Evolutionary conservation across 2,797 vertebrate species (phyloP).

Genomic region (Triplophysa yarkandensis): DNA sequence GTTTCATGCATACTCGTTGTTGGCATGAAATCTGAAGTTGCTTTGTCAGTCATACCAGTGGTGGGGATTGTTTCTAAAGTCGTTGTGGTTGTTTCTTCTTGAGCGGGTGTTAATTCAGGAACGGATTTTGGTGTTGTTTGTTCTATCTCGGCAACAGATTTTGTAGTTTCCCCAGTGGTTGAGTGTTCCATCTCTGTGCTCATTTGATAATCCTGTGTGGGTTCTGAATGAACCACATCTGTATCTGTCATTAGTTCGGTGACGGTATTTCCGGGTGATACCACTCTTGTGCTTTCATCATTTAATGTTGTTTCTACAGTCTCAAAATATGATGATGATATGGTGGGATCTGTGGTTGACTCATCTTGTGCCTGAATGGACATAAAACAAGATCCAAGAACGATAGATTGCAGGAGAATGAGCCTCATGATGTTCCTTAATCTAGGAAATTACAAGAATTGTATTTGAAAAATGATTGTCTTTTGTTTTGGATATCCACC

Average conservation of each 20-base stretch:
- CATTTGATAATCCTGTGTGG: not conserved
- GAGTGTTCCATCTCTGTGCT: not conserved
- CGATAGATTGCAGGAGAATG: slow-evolving; percentile 42
- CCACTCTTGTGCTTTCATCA: not conserved
- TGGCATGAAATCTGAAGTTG: not conserved
- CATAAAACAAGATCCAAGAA: slow-evolving; percentile 22
- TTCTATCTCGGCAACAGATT: not conserved
- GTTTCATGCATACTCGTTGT: not conserved
- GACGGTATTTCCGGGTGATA: not conserved
- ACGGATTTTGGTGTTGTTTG: not conserved
- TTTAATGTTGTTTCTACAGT: too few relatives aligned
- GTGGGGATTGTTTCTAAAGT: not conserved
- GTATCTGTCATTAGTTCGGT: not conserved
- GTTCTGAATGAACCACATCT: not conserved
- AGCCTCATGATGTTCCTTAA: slow-evolving; percentile 11
- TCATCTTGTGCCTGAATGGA: slow-evolving; percentile 28
- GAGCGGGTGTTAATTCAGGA: not conserved
- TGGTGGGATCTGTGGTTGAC: not conserved
- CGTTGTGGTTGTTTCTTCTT: not conserved
- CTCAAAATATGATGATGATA: not conserved
- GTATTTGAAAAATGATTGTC: not conserved
- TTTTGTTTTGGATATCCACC: slow-evolving; percentile 6
- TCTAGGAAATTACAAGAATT: not conserved
- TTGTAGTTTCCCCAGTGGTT: not conserved
- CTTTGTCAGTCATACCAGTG: not conserved